Evolutionary conservation across 1,140 invertebrate genomes (phyloP).

Genomic region (Nebria ingens): DNA sequence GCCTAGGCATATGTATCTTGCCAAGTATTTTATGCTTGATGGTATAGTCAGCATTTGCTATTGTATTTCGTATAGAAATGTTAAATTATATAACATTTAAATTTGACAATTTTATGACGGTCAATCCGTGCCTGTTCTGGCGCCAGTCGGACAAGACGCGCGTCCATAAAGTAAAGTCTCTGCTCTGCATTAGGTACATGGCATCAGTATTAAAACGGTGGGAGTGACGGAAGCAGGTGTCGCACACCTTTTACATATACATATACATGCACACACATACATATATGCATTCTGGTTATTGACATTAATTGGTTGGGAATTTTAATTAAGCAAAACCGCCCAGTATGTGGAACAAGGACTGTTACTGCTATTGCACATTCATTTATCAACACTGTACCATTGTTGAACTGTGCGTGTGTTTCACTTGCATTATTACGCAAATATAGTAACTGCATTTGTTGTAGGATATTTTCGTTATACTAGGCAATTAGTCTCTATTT

Average conservation of each 20-base stretch:
- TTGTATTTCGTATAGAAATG: too few relatives aligned
- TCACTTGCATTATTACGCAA: too few relatives aligned
- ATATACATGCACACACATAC: neutral
- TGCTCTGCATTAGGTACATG: neutral
- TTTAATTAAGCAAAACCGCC: constrained; percentile 2
- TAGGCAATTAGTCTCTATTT: too few relatives aligned
- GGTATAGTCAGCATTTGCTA: too few relatives aligned
- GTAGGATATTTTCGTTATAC: too few relatives aligned
- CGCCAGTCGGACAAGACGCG: neutral
- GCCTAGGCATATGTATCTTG: too few relatives aligned
- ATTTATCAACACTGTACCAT: neutral
- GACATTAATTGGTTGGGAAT: constrained; percentile 5
- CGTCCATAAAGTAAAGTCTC: neutral
- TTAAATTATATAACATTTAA: too few relatives aligned
- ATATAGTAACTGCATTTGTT: too few relatives aligned
- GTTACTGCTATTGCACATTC: neutral
- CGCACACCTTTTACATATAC: neutral
- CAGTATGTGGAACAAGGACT: neutral
- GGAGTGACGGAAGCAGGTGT: constrained; percentile 7
- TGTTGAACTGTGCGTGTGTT: neutral
- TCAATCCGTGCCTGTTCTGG: neutral
- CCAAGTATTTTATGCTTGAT: too few relatives aligned
- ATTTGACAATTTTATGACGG: too few relatives aligned
- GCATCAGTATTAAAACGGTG: neutral
- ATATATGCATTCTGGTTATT: neutral